Evolutionary conservation across 2,797 vertebrate species (phyloP).

Genomic region (Siniperca scherzeri): DNA sequence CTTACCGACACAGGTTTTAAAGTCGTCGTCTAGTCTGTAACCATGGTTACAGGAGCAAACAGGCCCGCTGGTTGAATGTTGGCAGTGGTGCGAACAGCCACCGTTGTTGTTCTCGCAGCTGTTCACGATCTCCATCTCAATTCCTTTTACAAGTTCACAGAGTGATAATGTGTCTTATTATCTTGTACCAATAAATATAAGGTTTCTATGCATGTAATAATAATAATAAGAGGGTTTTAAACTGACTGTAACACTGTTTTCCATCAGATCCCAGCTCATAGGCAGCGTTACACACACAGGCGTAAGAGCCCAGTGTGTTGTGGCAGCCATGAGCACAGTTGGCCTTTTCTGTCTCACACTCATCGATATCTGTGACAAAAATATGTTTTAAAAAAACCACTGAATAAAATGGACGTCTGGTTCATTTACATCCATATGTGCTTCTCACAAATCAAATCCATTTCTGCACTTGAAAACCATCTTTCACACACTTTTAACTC

Average conservation of each 20-base stretch:
- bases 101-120: conserved; percentile 93
- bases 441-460: conserved; percentile 21
- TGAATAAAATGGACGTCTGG: conserved; percentile 12
- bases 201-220: background rate
- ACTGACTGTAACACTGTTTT: conserved; percentile 95
- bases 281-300: conserved; percentile 90
- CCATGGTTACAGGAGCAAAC: conserved; percentile 92
- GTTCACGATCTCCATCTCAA: conserved; percentile 98
- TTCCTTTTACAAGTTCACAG: conserved; percentile 82
- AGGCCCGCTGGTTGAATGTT: conserved; percentile 90
- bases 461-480: conserved; percentile 6
- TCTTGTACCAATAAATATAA: background rate
- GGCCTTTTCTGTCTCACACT: conserved; percentile 85
- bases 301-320: conserved; percentile 93
- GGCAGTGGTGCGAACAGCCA: conserved; percentile 93
- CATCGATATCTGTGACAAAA: conserved; percentile 89
- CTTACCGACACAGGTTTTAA: conserved; percentile 92
- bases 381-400: background rate
- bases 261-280: conserved; percentile 94
- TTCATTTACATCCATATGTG: background rate
- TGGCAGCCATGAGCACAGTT: conserved; percentile 92
- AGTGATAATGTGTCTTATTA: background rate
- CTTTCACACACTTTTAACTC: background rate
- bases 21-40: conserved; percentile 88
- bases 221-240: background rate